Base-by-base conservation (phyloP, 1,140 invertebrate genomes). In the Sinonovacula constricta region DNA sequence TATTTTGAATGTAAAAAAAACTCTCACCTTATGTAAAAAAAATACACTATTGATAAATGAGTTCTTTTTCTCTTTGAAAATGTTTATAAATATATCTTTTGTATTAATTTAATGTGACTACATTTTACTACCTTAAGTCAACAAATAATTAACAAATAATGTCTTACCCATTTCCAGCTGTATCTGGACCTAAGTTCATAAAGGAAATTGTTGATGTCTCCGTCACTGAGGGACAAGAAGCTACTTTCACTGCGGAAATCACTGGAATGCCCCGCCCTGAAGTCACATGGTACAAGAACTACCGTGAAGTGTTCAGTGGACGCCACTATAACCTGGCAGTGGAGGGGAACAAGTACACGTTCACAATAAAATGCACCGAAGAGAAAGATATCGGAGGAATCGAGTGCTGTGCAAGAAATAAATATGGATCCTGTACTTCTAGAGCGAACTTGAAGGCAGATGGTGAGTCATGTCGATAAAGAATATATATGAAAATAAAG, bases 351-450 rank as follows among this genome's bases (percentile, higher is more conserved):
- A 94, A 94, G 49, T 95, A 97, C 87, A 96, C 95, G 81, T 92
- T 99, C 12, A 94, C 95, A 2, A 96, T 99, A 0, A 94, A 95
- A 83, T 95, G 98, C 84, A 95, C 99, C 0, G 98, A 95, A 89
- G 96, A 97, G 10, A 97, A 98, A 90, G 98, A 99, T 91, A 97
- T 97, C n/a, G 98, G 99, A 89, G 97, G 99, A 89, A 99, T 99
- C 89, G 94, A 97, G 36, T 99, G 97, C 87, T 93, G 97, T 69
- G 98, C 98, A 5, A 95, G 95, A 53, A 99, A 99, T 91, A 95
- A 95, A 82, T 97, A 95, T 51, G 98, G 98, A 28, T 94, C 95
- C 14, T 97, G 97, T 88, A 97, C 96, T 36, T 97, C 96, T 1
- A 93, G 97, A 74, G 97, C 97, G 56, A 96, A 97, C 88, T 93